Evolutionary conservation across 2,797 vertebrate species (phyloP).

Genomic region (Valencia hispanica): DNA sequence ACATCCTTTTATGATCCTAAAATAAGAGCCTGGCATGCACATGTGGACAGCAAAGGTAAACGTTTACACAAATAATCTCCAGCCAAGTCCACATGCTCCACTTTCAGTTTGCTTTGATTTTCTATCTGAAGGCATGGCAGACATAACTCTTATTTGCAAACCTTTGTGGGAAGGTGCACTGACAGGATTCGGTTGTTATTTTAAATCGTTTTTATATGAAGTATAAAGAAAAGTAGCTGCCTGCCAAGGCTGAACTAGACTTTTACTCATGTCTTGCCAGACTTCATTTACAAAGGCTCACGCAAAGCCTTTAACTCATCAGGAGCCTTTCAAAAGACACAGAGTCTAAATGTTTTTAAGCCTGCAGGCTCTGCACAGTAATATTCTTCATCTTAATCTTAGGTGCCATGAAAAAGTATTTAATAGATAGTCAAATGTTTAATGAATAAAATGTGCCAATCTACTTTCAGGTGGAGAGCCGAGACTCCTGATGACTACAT

Average conservation of each 20-base stretch:
- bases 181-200: conserved; percentile 61
- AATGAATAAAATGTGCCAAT: conserved; percentile 13
- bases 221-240: conserved; percentile 38
- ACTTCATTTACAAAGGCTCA: conserved; percentile 55
- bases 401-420: conserved; percentile 2
- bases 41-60: conserved; percentile 22
- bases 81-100: conserved; percentile 30
- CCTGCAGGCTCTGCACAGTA: conserved; percentile 13
- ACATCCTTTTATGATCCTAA: conserved; percentile 8
- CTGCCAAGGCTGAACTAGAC: conserved; percentile 56
- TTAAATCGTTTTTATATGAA: conserved; percentile 57
- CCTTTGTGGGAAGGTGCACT: conserved; percentile 48
- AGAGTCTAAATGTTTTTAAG: conserved; percentile 34
- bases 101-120: conserved; percentile 56
- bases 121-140: conserved; percentile 45
- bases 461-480: conserved; percentile 19
- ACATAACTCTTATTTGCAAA: conserved; percentile 58
- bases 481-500: conserved; percentile 13
- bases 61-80: conserved; percentile 25
- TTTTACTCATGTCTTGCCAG: conserved; percentile 68
- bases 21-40: conserved; percentile 14
- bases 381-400: conserved; percentile 7
- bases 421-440: neutral
- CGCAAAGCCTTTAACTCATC: conserved; percentile 36
- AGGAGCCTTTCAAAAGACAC: conserved; percentile 37